Conservation (phyloP, 2,888 invertebrate species). For the Orgyia antiqua region DNA sequence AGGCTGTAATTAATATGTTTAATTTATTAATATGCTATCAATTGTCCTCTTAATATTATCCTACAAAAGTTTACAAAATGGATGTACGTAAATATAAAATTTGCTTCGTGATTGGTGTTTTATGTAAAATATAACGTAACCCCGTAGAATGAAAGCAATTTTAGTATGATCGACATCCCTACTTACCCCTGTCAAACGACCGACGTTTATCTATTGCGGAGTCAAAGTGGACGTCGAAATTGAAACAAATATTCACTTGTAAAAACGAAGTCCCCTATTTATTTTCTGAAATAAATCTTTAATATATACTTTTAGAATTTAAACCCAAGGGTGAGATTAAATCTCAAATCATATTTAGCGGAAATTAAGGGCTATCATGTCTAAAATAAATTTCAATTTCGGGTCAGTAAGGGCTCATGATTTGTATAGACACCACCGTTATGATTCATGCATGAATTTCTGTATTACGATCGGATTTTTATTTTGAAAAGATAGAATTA, state of each 20-base stretch:
- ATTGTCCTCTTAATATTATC: too few relatives aligned
- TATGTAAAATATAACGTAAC: constrained; percentile 31
- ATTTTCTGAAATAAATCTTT: constrained; percentile 21
- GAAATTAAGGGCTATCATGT: constrained; percentile 66
- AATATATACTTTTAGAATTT: constrained; percentile 38
- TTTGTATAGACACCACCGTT: constrained; percentile 35
- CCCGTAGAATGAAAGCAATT: constrained; percentile 24
- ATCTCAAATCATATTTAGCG: constrained; percentile 68
- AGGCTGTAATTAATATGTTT: too few relatives aligned
- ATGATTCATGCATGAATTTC: constrained; percentile 27
- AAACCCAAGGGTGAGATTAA: constrained; percentile 61
- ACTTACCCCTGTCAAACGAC: constrained; percentile 40
- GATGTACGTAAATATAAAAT: constrained; percentile 3
- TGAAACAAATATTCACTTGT: constrained; percentile 29
- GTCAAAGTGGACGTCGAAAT: constrained; percentile 35
- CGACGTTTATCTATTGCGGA: constrained; percentile 39
- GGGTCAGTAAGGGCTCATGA: constrained; percentile 51
- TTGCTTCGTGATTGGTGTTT: constrained; percentile 24
- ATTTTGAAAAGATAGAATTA: too few relatives aligned
- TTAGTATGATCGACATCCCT: constrained; percentile 36
- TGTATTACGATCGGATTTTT: background rate
- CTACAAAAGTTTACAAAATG: constrained; percentile 2
- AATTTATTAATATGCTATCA: too few relatives aligned
- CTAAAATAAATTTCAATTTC: constrained; percentile 69
- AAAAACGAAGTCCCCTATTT: constrained; percentile 16